phyloP scores from a whole-genome alignment of 2,797 vertebrate species.

The Sebastes taczanowskii region DNA sequence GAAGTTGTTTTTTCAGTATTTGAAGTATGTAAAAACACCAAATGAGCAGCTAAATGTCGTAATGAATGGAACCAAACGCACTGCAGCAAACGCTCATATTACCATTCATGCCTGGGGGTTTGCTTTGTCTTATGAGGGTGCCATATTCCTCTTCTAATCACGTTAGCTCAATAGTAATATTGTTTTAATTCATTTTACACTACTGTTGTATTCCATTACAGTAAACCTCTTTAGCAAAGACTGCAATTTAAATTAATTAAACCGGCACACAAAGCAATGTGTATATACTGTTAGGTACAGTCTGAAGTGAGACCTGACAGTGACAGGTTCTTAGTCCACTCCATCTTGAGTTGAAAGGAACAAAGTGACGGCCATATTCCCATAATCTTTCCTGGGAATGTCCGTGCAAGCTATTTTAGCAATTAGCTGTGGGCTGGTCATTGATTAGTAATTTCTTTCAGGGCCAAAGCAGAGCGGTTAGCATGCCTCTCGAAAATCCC shows the following conservation, averaged over 20 bases:
- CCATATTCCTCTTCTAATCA: constrained; percentile 78
- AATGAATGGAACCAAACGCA: constrained; percentile 30
- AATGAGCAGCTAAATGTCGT: constrained; percentile 36
- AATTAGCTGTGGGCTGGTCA: constrained; percentile 63
- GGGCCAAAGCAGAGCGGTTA: constrained; percentile 59
- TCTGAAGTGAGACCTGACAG: not conserved
- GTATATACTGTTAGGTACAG: no score
- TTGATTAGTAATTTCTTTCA: constrained; percentile 73
- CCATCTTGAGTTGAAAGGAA: not conserved
- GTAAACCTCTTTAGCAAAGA: constrained; percentile 72
- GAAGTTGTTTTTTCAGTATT: constrained; percentile 28
- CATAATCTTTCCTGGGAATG: constrained; percentile 36
- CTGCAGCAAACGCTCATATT: constrained; percentile 51
- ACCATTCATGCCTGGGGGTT: constrained; percentile 51
- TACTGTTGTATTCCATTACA: constrained; percentile 62
- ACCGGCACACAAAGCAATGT: not conserved
- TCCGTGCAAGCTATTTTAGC: constrained; percentile 55
- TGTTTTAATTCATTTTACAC: constrained; percentile 77
- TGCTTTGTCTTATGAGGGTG: constrained; percentile 64
- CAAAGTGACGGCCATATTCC: constrained; percentile 14
- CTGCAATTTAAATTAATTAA: constrained; percentile 64
- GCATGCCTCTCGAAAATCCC: constrained; percentile 59
- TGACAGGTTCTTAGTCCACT: not conserved
- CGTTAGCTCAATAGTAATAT: constrained; percentile 73
- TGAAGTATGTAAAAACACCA: constrained; percentile 29